A percentile compares a stretch with the other conserved stretches of the same genome.
These are phyloP conservation scores for Dryadula phaetusa DNA, from an alignment of 2,888 invertebrate species.

Conservation along the genomic window DNA sequence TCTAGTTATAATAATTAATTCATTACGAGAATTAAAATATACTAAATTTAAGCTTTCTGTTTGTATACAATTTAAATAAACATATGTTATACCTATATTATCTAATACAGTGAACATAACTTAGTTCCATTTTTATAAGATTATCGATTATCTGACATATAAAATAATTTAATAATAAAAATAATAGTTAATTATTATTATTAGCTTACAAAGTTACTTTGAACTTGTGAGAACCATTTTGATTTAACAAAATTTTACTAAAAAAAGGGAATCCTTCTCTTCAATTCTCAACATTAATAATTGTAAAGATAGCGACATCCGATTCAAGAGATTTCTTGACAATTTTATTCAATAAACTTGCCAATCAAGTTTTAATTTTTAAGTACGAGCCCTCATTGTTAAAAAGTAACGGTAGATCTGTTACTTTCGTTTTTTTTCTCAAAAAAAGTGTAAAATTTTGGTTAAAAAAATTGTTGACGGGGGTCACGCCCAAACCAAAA, in stretches of 20 bases:
- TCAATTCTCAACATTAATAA: slow-evolving; percentile 48
- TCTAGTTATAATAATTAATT: slow-evolving; percentile 42
- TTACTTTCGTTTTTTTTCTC: slow-evolving; percentile 64
- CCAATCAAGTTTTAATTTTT: slow-evolving; percentile 82
- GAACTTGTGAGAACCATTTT: slow-evolving; percentile 44
- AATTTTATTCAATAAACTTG: slow-evolving; percentile 63
- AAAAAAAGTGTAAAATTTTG: slow-evolving; percentile 75
- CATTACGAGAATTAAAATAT: slow-evolving; percentile 1
- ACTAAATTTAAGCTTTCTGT: slow-evolving; percentile 1
- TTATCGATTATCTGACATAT: too few species aligned
- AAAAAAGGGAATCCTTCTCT: slow-evolving; percentile 42
- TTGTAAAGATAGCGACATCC: slow-evolving; percentile 63
- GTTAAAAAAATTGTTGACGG: slow-evolving; percentile 73
- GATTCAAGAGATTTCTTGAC: slow-evolving; percentile 71
- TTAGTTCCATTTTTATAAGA: not conserved
- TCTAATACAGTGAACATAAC: too few species aligned
- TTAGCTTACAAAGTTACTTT: slow-evolving; percentile 5
- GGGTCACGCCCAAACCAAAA: slow-evolving; percentile 81
- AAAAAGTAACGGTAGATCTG: slow-evolving; percentile 56
- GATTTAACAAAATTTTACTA: slow-evolving; percentile 31
- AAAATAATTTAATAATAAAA: not conserved
- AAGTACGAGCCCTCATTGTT: slow-evolving; percentile 71
- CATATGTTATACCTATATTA: too few species aligned
- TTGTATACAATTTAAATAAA: too few species aligned
- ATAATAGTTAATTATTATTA: slow-evolving; percentile 8